Evolutionary conservation across 53 echinoderm and acorn worm genomes (phyloP).

Genomic region (Pentamera pediparva): DNA sequence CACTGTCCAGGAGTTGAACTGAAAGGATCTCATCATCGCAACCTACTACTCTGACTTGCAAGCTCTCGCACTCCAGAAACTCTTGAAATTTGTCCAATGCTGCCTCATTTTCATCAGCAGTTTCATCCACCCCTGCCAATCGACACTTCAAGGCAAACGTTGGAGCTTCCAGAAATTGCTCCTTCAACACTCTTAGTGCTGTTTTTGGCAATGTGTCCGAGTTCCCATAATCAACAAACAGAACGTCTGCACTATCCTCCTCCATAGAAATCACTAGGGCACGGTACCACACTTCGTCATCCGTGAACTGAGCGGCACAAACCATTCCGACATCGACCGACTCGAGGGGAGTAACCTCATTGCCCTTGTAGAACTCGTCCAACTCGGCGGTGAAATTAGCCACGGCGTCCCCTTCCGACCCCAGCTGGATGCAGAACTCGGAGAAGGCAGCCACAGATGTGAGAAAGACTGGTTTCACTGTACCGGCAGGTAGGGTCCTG

Average conservation of each 20-base stretch:
- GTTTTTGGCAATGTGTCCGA: constrained; percentile 44
- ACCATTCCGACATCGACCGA: constrained; percentile 38
- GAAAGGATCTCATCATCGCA: background rate
- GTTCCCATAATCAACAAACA: constrained; percentile 91
- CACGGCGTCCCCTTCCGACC: constrained; percentile 33
- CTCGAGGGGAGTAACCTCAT: background rate
- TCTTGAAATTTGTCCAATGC: constrained; percentile 12
- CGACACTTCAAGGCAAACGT: constrained; percentile 57
- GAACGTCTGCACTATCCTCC: constrained; percentile 45
- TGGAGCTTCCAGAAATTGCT: constrained; percentile 40
- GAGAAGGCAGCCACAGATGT: constrained; percentile 4
- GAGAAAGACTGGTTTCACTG: background rate
- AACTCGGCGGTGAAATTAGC: constrained; percentile 35
- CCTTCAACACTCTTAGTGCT: constrained; percentile 47
- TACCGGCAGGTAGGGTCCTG: background rate
- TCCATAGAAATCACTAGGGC: constrained; percentile 39
- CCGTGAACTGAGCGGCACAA: constrained; percentile 76
- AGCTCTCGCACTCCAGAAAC: constrained; percentile 12
- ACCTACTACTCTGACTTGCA: background rate
- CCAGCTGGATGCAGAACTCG: constrained; percentile 15
- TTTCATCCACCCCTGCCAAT: constrained; percentile 48
- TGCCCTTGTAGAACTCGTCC: constrained; percentile 28
- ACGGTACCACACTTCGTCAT: constrained; percentile 86
- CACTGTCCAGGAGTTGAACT: constrained; percentile 13
- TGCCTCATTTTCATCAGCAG: background rate